Conservation (phyloP, 92 coral and sea anemone genomes). For the Anthopleura xanthogrammica region DNA sequence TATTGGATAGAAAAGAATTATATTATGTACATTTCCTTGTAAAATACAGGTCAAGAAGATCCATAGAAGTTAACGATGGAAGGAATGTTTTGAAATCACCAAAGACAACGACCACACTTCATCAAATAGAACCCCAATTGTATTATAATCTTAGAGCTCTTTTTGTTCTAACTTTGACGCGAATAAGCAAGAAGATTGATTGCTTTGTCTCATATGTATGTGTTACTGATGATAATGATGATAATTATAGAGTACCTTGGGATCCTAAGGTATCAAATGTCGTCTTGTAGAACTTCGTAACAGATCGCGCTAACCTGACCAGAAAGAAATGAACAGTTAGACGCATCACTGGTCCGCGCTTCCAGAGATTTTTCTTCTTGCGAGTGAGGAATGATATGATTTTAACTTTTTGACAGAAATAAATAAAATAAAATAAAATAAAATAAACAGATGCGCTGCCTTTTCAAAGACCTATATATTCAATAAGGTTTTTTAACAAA, state of each 20-base stretch:
- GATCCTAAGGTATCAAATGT: background rate
- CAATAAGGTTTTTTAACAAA: too few relatives aligned
- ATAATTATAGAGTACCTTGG: background rate
- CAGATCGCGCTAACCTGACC: background rate
- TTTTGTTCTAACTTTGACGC: background rate
- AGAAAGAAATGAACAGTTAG: too few relatives aligned
- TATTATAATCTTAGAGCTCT: background rate
- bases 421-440: too few relatives aligned
- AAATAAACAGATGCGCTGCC: too few relatives aligned
- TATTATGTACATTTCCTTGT: background rate
- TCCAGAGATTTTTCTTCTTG: background rate
- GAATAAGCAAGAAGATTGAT: background rate
- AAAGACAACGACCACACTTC: background rate
- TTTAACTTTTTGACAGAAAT: too few relatives aligned
- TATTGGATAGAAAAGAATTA: background rate
- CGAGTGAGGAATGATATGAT: background rate
- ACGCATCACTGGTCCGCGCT: too few relatives aligned
- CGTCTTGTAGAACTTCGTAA: background rate
- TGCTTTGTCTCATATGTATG: slow-evolving; percentile 3
- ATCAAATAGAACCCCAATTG: background rate
- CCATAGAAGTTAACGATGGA: background rate
- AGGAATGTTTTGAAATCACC: background rate
- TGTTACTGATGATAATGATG: background rate
- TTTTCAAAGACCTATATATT: too few relatives aligned
- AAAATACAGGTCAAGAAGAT: background rate